phyloP scores from a whole-genome alignment of 2,113 vertebrate genomes.

The Paradoxurus hermaphroditus region DNA sequence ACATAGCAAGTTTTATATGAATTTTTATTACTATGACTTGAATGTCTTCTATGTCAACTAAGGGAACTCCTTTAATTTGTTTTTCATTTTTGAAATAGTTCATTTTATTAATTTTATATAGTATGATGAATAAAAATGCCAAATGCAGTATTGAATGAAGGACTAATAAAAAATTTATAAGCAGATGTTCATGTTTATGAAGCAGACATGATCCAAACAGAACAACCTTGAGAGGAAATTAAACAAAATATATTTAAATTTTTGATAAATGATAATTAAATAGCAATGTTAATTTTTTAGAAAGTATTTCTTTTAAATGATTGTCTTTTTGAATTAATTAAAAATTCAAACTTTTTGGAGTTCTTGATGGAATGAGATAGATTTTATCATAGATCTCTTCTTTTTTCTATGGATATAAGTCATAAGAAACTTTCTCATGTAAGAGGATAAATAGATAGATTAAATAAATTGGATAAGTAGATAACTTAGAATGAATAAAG shows the following conservation, averaged over 20 bases:
- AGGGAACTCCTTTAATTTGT: not conserved
- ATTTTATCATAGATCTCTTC: not conserved
- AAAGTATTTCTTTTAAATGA: not conserved
- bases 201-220: not conserved
- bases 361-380: not conserved
- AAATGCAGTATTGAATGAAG: not conserved
- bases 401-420: not conserved
- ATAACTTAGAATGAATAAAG: not conserved
- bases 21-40: not conserved
- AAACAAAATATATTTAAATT: not conserved
- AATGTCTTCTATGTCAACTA: not conserved
- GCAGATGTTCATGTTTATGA: not conserved
- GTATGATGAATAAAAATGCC: not conserved
- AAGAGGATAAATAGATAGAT: not conserved
- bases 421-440: not conserved
- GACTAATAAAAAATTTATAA: not conserved
- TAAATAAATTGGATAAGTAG: not conserved
- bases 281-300: not conserved
- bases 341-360: not conserved
- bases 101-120: not conserved
- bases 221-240: not conserved
- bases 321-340: not conserved
- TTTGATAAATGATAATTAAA: not conserved
- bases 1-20: not conserved
- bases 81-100: not conserved